These are phyloP conservation scores for Otis tarda DNA, from an alignment of 2,113 vertebrate genomes.

Conservation along the genomic window DNA sequence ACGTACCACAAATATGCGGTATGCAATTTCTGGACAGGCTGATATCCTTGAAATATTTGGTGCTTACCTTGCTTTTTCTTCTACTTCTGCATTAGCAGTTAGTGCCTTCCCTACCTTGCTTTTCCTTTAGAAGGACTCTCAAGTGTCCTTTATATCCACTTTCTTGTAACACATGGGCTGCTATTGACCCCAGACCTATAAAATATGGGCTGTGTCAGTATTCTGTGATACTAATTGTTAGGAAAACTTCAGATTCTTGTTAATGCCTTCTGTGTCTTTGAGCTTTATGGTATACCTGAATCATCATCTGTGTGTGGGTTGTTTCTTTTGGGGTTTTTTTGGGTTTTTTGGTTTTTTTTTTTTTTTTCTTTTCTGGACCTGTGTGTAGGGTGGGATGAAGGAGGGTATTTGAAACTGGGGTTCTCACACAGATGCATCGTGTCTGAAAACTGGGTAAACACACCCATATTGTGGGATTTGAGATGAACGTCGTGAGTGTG, in stretches of 20 bases:
- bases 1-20: fast-evolving
- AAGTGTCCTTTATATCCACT: not conserved
- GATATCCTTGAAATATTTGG: not conserved
- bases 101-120: not conserved
- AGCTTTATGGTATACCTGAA: not conserved
- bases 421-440: not conserved
- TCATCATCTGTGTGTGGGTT: not conserved
- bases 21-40: not conserved
- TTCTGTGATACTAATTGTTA: not conserved
- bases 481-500: not conserved
- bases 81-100: not conserved
- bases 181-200: not conserved
- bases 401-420: not conserved
- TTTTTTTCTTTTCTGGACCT: not conserved
- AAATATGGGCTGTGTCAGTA: not conserved
- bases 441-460: not conserved
- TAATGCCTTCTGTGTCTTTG: not conserved
- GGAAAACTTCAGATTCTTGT: not conserved
- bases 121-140: not conserved
- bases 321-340: too few relatives aligned
- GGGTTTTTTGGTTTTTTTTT: too few relatives aligned
- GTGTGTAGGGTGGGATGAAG: not conserved
- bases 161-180: not conserved
- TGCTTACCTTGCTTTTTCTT: not conserved
- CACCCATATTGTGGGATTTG: not conserved